Percentiles rank a stretch among this genome's conserved stretches.
Conservation (phyloP, 2,888 invertebrate species). For the Cryptocheilus praepositus region DNA sequence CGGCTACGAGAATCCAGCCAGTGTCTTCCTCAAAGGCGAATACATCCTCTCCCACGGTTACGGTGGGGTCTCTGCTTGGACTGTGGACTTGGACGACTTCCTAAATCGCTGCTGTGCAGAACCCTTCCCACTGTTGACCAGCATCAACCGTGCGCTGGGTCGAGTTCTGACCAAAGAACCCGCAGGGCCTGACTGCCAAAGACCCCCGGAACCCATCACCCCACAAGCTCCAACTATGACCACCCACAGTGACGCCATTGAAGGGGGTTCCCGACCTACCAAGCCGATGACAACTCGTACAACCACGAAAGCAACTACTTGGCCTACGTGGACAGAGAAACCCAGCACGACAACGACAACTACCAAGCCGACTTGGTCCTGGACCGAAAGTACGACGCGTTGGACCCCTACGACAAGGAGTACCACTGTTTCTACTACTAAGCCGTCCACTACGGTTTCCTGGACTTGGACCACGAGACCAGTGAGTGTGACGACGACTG, state of each 20-base stretch:
- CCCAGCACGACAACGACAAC: constrained; percentile 53
- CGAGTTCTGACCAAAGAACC: constrained; percentile 54
- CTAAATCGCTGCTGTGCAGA: constrained; percentile 89
- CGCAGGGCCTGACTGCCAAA: constrained; percentile 79
- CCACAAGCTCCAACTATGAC: constrained; percentile 86
- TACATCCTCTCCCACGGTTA: constrained; percentile 85
- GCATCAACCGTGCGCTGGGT: constrained; percentile 86
- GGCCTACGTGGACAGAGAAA: constrained; percentile 68
- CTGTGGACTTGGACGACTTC: constrained; percentile 91
- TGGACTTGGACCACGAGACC: constrained; percentile 33
- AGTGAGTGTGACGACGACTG: constrained; percentile 61
- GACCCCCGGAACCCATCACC: constrained; percentile 84
- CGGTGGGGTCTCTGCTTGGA: constrained; percentile 92
- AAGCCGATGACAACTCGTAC: constrained; percentile 60
- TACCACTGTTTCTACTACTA: not conserved
- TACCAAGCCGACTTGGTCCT: constrained; percentile 65
- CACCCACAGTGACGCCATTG: constrained; percentile 80
- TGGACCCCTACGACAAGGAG: constrained; percentile 18
- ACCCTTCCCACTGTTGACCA: constrained; percentile 85
- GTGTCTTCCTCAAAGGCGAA: constrained; percentile 85
- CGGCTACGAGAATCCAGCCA: constrained; percentile 89
- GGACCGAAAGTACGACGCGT: constrained; percentile 44
- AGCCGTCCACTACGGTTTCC: not conserved
- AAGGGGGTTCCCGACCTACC: constrained; percentile 57
- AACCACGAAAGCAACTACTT: constrained; percentile 59